Evolutionary conservation across 1,140 invertebrate species (phyloP).

Genomic region (Achroia grisella): DNA sequence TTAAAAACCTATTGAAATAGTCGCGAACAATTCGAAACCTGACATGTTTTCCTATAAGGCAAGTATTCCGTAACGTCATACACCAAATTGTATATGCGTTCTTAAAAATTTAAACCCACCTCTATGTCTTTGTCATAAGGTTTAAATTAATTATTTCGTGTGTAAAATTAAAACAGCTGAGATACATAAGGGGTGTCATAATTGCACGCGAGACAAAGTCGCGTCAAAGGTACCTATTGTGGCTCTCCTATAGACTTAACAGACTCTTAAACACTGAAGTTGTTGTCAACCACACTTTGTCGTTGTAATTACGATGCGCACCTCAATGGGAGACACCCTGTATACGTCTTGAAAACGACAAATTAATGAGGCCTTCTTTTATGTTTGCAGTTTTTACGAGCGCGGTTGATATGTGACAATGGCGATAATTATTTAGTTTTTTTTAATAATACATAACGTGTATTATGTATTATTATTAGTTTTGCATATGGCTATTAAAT

Average conservation of each 20-base stretch:
- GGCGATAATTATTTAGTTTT: no score
- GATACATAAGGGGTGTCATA: constrained; percentile 62
- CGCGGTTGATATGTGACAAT: no score
- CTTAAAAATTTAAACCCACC: constrained; percentile 7
- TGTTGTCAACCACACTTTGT: constrained; percentile 54
- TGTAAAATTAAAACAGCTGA: constrained; percentile 24
- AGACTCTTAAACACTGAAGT: constrained; percentile 61
- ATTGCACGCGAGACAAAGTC: constrained; percentile 67
- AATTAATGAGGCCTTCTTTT: neutral
- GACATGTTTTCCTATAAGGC: constrained; percentile 6
- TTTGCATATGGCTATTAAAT: no score
- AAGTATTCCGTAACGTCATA: neutral
- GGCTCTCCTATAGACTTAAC: constrained; percentile 51
- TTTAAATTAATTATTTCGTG: constrained; percentile 2
- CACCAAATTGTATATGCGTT: neutral
- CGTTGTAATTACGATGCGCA: constrained; percentile 41
- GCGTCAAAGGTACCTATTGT: constrained; percentile 62
- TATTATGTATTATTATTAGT: no score
- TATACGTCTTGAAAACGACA: constrained; percentile 28
- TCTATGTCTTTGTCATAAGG: constrained; percentile 7
- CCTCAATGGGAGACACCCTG: constrained; percentile 44
- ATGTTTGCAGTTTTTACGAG: no score
- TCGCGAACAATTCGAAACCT: constrained; percentile 7
- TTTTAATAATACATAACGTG: no score
- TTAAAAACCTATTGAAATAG: neutral